Evolutionary conservation across 2,113 vertebrate species (phyloP), one percentile per base, ranked within the genome.

Genomic region (Mirza zaza): DNA sequence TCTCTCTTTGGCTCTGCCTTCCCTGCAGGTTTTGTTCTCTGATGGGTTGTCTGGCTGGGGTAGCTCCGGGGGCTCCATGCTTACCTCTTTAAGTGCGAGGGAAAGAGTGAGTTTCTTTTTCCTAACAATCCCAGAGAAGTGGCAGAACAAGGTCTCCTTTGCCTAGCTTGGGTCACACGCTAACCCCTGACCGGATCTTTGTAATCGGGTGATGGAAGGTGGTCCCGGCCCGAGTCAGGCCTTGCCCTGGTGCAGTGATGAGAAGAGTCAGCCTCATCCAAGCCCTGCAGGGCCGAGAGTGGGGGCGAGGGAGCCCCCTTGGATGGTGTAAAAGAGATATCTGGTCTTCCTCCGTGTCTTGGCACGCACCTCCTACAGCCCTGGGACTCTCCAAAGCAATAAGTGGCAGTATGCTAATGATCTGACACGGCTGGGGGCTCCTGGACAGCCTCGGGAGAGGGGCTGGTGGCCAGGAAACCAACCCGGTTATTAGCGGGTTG

Each of bases 151-250:
- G 29, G 57, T 7, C 45, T 36, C 82, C 45, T 36, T 13, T 13
- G 3, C 73, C n/a, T 52, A 3, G 1, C 14, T 65, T 57, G 48
- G 45, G 23, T 50, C 55, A 23, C 1, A 1, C 1, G 6, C 55
- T 59, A 68, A 42, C 36, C 39, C n/a, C 52, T 15, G 17, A 10
- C 8, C 17, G 59, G 27, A 73, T 34, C 63, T 32, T 18, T 29
- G 11, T 61, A 34, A 71, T 71, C 15, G 10, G 68, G 17, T 29
- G 21, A 29, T 20, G 17, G 82, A 25, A 48, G 25, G 17, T 23
- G 29, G 65, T 21, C 59, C 36, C 45, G 39, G 39, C 29, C 59
- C 18, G 6, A 39, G 55, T 50, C 14, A 55, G n/a, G 45, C 20
- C 21, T 13, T 29, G 12, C 67, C 52, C 17, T 20, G 23, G 45